Percentiles rank a stretch among this genome's conserved stretches.
phyloP scores from a whole-genome alignment of 1,140 invertebrate species.

The silkworm (Bombyx mori) region ASM3026992v2 NC_085127.1:10780001-10780500 shows the following conservation, averaged over 20 bases:
- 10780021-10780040: too few species aligned
- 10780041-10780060: too few species aligned
- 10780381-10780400: background rate
- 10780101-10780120: too few species aligned
- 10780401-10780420: slow-evolving; percentile 6
- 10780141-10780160: too few species aligned
- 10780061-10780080: too few species aligned
- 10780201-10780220: background rate
- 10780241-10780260: slow-evolving; percentile 58
- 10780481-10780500: slow-evolving; percentile 20
- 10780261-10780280: slow-evolving; percentile 68
- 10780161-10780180: background rate
- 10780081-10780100: too few species aligned
- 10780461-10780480: slow-evolving; percentile 17
- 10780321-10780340: slow-evolving; percentile 48
- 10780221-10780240: slow-evolving; percentile 39
- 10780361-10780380: slow-evolving; percentile 11
- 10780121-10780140: too few species aligned
- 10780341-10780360: slow-evolving; percentile 21
- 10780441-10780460: slow-evolving; percentile 15
- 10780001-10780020: too few species aligned
- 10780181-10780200: background rate
- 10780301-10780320: slow-evolving; percentile 63
- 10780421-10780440: background rate
- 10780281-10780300: slow-evolving; percentile 65